Evolutionary conservation across 2,797 vertebrate genomes (phyloP), one percentile per base, ranked within the genome.

Genomic region (Myotis findleyi): DNA sequence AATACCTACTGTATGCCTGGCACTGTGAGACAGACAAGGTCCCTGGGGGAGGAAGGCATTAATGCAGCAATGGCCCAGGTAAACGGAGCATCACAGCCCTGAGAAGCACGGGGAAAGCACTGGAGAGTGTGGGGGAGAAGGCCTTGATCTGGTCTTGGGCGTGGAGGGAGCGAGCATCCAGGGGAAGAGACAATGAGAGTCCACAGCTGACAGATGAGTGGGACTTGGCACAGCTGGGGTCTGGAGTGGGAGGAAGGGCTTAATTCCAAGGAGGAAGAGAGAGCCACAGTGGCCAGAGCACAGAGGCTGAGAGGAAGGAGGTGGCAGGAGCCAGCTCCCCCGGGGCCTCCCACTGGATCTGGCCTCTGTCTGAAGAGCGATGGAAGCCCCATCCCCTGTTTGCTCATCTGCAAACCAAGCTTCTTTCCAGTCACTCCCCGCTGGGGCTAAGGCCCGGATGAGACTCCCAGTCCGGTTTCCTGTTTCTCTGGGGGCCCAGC

Each of bases 391-490:
- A 25, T 13, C 38, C 41, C 88, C 76, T 33, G 18, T 44, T 18
- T 55, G 71, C 30, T 64, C 3, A 21, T 69, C 81, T 68, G 18
- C 41, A 57, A 51, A 80, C 38, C 4, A 4, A 62, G 11, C 33
- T 64, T 36, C 53, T 9, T 47, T 36, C 80, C 51, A 18, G n/a
- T 53, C 51, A 11, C 57, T 23, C 49, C n/a, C 8, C 0, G 9
- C 20, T 10, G 17, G 13, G 9, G 8, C 2, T 0, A 4, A 49
- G 72, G 20, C 59, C 30, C 0, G 0, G 21, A 1, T 30, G 71
- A 57, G 16, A 55, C 33, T 80, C 33, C 33, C n/a, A 16, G 27
- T 17, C 18, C 14, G 3, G 38, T 3, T 21, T 30, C 30, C n/a
- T 25, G 8, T 68, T 59, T 68, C 41, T 86, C 49, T 41, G 27